A percentile compares a stretch with the other conserved stretches of the same genome.
Evolutionary conservation across 2,113 vertebrate genomes (phyloP).

Genomic region (Aphyosemion australe): DNA sequence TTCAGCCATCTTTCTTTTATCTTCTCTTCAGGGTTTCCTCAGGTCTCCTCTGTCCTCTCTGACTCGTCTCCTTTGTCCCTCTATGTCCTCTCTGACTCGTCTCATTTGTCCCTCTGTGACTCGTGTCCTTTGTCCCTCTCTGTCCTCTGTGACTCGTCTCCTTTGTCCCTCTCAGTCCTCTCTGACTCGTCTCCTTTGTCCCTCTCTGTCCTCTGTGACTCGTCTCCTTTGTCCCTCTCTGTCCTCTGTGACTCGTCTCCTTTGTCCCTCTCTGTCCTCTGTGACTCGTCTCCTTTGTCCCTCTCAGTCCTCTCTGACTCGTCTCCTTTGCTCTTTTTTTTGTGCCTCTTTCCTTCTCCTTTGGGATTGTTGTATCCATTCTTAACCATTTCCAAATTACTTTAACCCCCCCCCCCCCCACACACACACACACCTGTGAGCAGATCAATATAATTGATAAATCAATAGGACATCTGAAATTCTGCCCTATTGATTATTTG

Average conservation of each 20-base stretch:
- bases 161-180: no score
- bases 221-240: not conserved
- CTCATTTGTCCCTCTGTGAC: not conserved
- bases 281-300: no score
- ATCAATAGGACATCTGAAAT: slow-evolving; percentile 29
- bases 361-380: not conserved
- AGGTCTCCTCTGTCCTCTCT: not conserved
- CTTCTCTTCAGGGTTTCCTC: not conserved
- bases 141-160: no score
- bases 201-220: not conserved
- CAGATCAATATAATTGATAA: slow-evolving; percentile 31
- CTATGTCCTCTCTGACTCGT: not conserved
- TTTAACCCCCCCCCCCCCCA: not conserved
- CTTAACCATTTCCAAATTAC: not conserved
- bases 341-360: no score
- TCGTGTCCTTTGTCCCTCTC: no score
- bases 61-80: not conserved
- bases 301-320: no score
- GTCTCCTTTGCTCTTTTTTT: no score
- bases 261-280: no score
- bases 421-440: not conserved
- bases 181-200: not conserved
- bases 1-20: not conserved
- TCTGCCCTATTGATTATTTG: slow-evolving; percentile 45
- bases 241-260: not conserved